A percentile compares a stretch with the other conserved stretches of the same genome.
Conservation (phyloP, 2,113 vertebrate genomes). For the Mus pahari region DNA sequence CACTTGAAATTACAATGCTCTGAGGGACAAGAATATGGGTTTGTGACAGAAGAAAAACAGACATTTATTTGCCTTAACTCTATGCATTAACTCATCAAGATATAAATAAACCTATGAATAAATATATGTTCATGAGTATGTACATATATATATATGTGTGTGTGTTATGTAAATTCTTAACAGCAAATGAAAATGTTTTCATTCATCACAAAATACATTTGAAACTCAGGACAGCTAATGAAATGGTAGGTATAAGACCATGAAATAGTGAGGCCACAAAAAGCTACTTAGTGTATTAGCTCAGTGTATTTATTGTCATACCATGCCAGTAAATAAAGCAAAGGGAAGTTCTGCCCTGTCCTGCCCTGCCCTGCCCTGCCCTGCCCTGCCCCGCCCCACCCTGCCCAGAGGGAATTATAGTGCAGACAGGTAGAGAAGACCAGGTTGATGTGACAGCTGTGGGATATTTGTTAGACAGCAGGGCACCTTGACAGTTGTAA, state of each 20-base stretch:
- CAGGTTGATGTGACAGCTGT: not conserved
- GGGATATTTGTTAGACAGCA: not conserved
- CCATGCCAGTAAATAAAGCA: conserved; percentile 54
- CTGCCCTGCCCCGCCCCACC: no score
- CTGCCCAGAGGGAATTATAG: conserved; percentile 5
- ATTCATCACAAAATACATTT: conserved; percentile 75
- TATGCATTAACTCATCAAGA: conserved; percentile 59
- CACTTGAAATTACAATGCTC: conserved; percentile 52
- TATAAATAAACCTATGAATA: conserved; percentile 74
- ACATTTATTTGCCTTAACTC: conserved; percentile 73
- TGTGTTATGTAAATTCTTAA: conserved; percentile 51
- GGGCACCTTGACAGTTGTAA: not conserved
- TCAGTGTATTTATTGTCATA: conserved; percentile 55
- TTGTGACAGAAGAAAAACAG: conserved; percentile 61
- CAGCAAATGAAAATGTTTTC: conserved; percentile 62
- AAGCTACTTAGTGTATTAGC: conserved; percentile 30
- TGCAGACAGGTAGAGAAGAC: conserved; percentile 16
- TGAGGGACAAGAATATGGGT: conserved; percentile 39
- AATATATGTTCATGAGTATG: conserved; percentile 66
- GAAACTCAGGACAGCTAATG: conserved; percentile 70
- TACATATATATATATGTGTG: conserved; percentile 33
- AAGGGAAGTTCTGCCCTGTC: conserved; percentile 22
- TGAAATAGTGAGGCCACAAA: conserved; percentile 4
- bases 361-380: no score
- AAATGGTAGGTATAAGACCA: conserved; percentile 23